Evolutionary conservation across 2,888 invertebrate species (phyloP).

Genomic region (Ormyrus thymus): DNA sequence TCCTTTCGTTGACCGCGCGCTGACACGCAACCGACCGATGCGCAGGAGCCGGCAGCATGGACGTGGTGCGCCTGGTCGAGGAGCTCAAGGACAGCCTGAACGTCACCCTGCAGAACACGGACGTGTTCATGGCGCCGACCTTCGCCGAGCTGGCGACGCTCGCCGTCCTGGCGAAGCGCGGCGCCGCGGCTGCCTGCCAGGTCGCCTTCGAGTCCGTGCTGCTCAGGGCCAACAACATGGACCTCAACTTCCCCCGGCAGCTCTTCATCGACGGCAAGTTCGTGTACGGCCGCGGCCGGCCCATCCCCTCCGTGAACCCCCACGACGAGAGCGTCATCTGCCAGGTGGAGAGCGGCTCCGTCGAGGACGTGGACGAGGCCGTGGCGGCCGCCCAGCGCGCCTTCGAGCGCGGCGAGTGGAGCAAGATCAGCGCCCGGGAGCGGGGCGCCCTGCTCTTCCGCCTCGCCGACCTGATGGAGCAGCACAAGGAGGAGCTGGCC

Average conservation of each 20-base stretch:
- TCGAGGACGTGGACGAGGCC: constrained; percentile 89
- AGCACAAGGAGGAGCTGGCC: constrained; percentile 95
- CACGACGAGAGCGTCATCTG: constrained; percentile 88
- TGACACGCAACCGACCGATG: constrained; percentile 74
- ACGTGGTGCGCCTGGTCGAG: constrained; percentile 94
- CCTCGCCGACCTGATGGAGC: constrained; percentile 95
- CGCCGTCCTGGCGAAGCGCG: constrained; percentile 82
- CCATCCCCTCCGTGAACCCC: constrained; percentile 84
- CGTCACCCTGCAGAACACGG: constrained; percentile 89
- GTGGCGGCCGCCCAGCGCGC: constrained; percentile 92
- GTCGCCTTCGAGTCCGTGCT: constrained; percentile 85
- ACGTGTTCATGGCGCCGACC: constrained; percentile 93
- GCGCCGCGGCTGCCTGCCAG: constrained; percentile 75
- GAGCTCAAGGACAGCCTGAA: constrained; percentile 90
- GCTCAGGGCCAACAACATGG: constrained; percentile 88
- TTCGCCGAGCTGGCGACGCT: constrained; percentile 87
- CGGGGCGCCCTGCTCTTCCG: constrained; percentile 89
- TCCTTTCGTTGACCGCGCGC: background rate
- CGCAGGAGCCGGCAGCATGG: constrained; percentile 93
- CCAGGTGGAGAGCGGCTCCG: constrained; percentile 83
- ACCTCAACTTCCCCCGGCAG: constrained; percentile 90
- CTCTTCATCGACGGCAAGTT: constrained; percentile 95
- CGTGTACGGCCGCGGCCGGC: constrained; percentile 83
- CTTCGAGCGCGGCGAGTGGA: constrained; percentile 93
- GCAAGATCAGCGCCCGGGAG: constrained; percentile 94